A percentile compares a stretch with the other conserved stretches of the same genome.
phyloP scores from a whole-genome alignment of 1,140 invertebrate species.

The Drosophila santomea region DNA sequence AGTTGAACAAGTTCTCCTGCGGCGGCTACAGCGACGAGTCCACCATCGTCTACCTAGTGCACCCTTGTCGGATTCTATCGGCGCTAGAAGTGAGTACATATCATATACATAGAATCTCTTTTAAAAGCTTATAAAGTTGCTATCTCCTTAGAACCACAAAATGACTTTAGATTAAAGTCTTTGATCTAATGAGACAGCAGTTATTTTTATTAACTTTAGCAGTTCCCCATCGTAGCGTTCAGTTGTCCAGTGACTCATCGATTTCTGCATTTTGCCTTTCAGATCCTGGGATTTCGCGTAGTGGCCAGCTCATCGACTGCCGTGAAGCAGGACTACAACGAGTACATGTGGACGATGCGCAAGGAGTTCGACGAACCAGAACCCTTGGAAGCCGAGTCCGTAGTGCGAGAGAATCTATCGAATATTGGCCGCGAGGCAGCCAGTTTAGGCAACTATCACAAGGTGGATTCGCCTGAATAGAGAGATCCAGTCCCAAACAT shows the following conservation, averaged over 20 bases:
- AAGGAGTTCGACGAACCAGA: constrained; percentile 94
- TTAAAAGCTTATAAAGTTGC: too few species aligned
- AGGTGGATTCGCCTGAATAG: constrained; percentile 84
- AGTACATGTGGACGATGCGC: constrained; percentile 96
- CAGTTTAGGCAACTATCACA: constrained; percentile 83
- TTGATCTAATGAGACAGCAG: neutral
- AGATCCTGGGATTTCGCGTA: constrained; percentile 93
- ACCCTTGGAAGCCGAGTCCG: constrained; percentile 87
- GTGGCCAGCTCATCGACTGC: constrained; percentile 93
- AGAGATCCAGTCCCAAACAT: constrained; percentile 21
- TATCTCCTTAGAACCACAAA: too few species aligned
- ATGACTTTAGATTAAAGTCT: neutral
- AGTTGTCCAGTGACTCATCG: constrained; percentile 10
- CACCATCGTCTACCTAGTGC: constrained; percentile 93
- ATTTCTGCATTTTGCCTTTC: constrained; percentile 12
- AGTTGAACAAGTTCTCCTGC: constrained; percentile 91
- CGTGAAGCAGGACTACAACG: constrained; percentile 94
- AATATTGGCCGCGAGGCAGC: constrained; percentile 86
- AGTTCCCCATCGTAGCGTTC: neutral
- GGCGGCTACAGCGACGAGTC: constrained; percentile 92
- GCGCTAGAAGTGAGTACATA: constrained; percentile 88
- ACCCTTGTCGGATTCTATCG: constrained; percentile 93
- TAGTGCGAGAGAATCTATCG: constrained; percentile 87
- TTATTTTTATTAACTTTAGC: neutral
- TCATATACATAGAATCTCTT: too few species aligned